These are phyloP conservation scores for Choreutis nemorana DNA, from an alignment of 2,888 invertebrate genomes.

Conservation along the genomic window DNA sequence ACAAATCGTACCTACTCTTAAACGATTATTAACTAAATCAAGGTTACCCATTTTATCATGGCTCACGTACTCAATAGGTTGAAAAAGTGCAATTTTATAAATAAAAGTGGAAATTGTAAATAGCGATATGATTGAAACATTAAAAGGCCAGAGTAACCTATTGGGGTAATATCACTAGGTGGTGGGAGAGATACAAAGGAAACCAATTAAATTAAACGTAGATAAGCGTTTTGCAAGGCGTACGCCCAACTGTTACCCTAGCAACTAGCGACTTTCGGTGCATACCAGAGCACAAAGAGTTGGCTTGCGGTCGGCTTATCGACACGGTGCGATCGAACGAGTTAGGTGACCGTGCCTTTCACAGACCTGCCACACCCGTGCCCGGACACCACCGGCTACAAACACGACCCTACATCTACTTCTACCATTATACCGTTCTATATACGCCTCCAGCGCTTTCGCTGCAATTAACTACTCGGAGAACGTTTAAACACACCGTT, in stretches of 20 bases:
- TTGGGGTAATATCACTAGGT: constrained; percentile 24
- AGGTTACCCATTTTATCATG: constrained; percentile 24
- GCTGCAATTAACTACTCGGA: constrained; percentile 18
- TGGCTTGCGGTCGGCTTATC: constrained; percentile 30
- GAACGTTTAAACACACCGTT: constrained; percentile 8
- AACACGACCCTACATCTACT: constrained; percentile 27
- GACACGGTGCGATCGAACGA: constrained; percentile 38
- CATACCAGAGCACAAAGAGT: constrained; percentile 25
- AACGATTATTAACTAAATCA: constrained; percentile 28
- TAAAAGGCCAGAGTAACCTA: constrained; percentile 26
- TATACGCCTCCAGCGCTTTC: constrained; percentile 20
- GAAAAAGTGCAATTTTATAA: constrained; percentile 1
- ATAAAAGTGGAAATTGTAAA: background rate
- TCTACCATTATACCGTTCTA: constrained; percentile 21
- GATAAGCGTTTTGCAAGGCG: constrained; percentile 22
- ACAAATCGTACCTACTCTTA: constrained; percentile 12
- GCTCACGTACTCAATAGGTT: constrained; percentile 26
- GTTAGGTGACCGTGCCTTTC: constrained; percentile 47
- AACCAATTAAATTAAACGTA: constrained; percentile 36
- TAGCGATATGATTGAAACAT: constrained; percentile 8
- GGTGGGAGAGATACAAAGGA: constrained; percentile 21
- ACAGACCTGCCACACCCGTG: constrained; percentile 31
- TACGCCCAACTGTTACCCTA: constrained; percentile 19
- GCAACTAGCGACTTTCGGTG: constrained; percentile 28
- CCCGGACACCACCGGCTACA: constrained; percentile 31